Evolutionary conservation across 2,797 vertebrate species (phyloP).

Genomic region (Acipenser ruthenus): DNA sequence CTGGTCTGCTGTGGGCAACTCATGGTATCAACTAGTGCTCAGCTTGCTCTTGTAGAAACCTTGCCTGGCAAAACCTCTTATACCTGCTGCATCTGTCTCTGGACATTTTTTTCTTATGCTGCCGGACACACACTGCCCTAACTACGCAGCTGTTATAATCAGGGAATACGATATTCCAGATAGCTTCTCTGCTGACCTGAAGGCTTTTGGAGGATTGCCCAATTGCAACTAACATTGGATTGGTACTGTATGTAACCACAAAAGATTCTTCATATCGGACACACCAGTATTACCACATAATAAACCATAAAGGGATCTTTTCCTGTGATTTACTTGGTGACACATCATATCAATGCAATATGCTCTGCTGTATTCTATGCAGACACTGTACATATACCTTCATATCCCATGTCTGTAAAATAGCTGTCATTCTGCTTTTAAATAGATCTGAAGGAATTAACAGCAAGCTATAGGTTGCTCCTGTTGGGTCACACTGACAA

Average conservation of each 20-base stretch:
- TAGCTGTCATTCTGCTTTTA: slow-evolving; percentile 69
- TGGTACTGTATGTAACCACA: neutral
- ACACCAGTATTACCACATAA: too few species aligned
- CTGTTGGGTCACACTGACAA: slow-evolving; percentile 56
- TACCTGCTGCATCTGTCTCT: neutral
- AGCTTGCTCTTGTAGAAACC: neutral
- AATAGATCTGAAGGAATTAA: slow-evolving; percentile 76
- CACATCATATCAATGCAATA: too few species aligned
- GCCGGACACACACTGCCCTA: neutral
- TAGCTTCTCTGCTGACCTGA: neutral
- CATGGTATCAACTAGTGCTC: neutral
- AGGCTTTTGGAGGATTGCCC: neutral
- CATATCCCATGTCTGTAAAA: slow-evolving; percentile 49
- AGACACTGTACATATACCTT: too few species aligned
- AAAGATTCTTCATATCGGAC: neutral
- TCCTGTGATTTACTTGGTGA: too few species aligned
- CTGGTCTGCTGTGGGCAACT: neutral
- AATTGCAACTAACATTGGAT: neutral
- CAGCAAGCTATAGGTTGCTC: slow-evolving; percentile 52
- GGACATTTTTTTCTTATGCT: neutral
- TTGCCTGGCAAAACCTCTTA: neutral
- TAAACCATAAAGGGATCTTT: too few species aligned
- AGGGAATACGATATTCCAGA: neutral
- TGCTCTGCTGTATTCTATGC: too few species aligned
- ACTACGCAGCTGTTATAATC: neutral